These are phyloP conservation scores for Drosophila monieri DNA, from an alignment of 2,888 invertebrate genomes.

Conservation along the genomic window DNA sequence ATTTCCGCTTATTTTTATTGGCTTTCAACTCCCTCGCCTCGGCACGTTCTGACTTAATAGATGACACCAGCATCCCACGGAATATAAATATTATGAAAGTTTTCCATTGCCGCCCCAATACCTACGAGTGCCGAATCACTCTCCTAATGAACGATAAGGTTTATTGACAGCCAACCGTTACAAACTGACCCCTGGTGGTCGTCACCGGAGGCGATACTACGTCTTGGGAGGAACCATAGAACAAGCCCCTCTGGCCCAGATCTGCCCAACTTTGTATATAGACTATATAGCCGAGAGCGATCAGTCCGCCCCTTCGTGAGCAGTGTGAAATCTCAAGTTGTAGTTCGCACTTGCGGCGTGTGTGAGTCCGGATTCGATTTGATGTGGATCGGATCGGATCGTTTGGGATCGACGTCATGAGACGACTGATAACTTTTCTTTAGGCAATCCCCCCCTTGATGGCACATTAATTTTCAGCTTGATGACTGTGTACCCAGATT, in stretches of 20 bases:
- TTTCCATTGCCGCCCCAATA: conserved; percentile 52
- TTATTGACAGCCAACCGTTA: conserved; percentile 67
- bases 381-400: conserved; percentile 7
- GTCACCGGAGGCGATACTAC: conserved; percentile 32
- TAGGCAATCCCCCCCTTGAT: conserved; percentile 76
- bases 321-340: conserved; percentile 36
- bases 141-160: conserved; percentile 65
- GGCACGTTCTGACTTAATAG: conserved; percentile 15
- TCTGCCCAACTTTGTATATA: neutral
- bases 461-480: conserved; percentile 71
- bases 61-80: conserved; percentile 20
- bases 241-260: conserved; percentile 22
- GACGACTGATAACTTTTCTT: conserved; percentile 70
- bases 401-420: conserved; percentile 55
- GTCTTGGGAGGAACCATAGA: conserved; percentile 28
- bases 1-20: conserved; percentile 9
- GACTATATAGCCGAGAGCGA: conserved; percentile 5
- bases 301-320: conserved; percentile 46
- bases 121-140: conserved; percentile 17
- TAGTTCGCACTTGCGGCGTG: conserved; percentile 40
- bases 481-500: conserved; percentile 71
- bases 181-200: conserved; percentile 41
- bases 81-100: conserved; percentile 53
- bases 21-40: conserved; percentile 9
- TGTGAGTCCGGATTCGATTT: conserved; percentile 16